Percentiles rank a stretch among this genome's conserved stretches.
These are phyloP conservation scores for Silurus lanzhouensis DNA, from an alignment of 2,797 vertebrate genomes.

Conservation along the genomic window DNA sequence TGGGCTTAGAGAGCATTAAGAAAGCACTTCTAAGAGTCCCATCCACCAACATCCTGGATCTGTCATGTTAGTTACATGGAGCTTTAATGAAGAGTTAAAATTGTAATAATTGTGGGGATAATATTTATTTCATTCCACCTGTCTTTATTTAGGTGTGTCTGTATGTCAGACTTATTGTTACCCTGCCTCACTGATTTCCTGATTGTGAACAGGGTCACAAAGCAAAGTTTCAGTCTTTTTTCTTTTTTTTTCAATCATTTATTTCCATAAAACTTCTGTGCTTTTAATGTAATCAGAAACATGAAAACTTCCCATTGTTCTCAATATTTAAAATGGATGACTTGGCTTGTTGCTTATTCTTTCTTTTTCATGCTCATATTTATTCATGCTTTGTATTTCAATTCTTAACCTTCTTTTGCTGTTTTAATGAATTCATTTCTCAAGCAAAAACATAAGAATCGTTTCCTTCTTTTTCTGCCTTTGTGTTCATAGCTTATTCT, in stretches of 20 bases:
- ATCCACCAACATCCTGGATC: conserved; percentile 3
- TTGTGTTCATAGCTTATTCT: neutral
- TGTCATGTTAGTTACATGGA: neutral
- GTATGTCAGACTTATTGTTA: neutral
- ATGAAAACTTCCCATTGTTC: conserved; percentile 5
- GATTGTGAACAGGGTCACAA: neutral
- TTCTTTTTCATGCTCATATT: conserved; percentile 1
- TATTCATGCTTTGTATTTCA: conserved; percentile 22
- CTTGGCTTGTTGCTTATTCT: conserved; percentile 8
- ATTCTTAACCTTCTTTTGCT: conserved; percentile 24
- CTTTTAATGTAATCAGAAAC: neutral
- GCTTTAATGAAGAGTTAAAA: neutral
- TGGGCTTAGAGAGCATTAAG: conserved; percentile 21
- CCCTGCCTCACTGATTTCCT: neutral
- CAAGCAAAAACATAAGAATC: neutral
- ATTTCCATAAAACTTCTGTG: neutral
- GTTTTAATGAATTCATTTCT: conserved; percentile 6
- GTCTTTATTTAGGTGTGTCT: neutral
- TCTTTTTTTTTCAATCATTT: neutral
- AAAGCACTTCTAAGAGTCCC: conserved; percentile 2
- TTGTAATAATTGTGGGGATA: neutral
- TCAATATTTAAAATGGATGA: neutral
- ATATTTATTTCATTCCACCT: neutral
- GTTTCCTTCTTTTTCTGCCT: neutral
- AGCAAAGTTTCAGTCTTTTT: neutral